phyloP scores from a whole-genome alignment of 2,888 invertebrate genomes.

The Dexiosoma caninum region DNA sequence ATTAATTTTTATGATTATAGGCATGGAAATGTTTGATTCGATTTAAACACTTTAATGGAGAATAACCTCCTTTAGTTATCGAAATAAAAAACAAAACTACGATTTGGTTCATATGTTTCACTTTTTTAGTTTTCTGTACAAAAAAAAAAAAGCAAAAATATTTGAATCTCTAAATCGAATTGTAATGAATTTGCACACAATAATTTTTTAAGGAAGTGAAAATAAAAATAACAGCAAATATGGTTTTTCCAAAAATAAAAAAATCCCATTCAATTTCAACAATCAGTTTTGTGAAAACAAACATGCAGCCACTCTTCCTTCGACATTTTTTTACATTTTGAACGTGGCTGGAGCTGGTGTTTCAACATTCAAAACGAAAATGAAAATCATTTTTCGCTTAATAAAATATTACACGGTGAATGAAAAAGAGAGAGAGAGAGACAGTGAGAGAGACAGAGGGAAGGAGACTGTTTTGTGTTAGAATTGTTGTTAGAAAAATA shows the following conservation, averaged over 20 bases:
- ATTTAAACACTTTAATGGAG: slow-evolving; percentile 40
- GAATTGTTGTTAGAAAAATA: slow-evolving; percentile 49
- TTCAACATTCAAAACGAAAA: not conserved
- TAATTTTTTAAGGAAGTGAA: slow-evolving; percentile 31
- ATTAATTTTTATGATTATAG: slow-evolving; percentile 59
- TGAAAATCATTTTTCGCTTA: slow-evolving; percentile 74
- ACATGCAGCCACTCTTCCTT: slow-evolving; percentile 50
- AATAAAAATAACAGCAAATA: slow-evolving; percentile 10
- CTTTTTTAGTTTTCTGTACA: not conserved
- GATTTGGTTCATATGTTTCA: slow-evolving; percentile 36
- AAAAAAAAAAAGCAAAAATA: slow-evolving; percentile 1
- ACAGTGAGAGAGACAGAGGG: not conserved
- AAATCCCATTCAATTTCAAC: slow-evolving; percentile 48
- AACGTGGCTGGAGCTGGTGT: not conserved
- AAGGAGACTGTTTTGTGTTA: not conserved
- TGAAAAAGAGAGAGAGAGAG: not conserved
- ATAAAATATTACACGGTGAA: slow-evolving; percentile 69
- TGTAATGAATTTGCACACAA: slow-evolving; percentile 54
- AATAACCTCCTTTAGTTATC: slow-evolving; percentile 6
- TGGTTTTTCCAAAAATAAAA: slow-evolving; percentile 14
- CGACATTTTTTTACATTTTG: not conserved
- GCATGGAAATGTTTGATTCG: slow-evolving; percentile 42
- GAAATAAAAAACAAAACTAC: slow-evolving; percentile 1
- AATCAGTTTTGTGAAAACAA: slow-evolving; percentile 66
- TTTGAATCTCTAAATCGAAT: slow-evolving; percentile 51